These are phyloP conservation scores for Ctenopoma multispine DNA, from an alignment of 2,797 vertebrate genomes.

Conservation along the genomic window DNA sequence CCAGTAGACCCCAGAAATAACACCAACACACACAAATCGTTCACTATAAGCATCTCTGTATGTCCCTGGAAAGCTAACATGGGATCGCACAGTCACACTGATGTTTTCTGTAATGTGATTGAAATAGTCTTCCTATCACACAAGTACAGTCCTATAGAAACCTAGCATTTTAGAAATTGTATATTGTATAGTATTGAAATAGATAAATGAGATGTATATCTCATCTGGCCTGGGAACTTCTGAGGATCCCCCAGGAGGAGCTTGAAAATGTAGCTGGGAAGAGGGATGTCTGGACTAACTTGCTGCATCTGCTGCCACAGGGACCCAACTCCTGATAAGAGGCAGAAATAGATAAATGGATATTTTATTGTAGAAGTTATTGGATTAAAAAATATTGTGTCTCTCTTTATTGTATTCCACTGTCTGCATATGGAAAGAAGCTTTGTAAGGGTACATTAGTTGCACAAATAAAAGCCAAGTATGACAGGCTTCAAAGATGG, in stretches of 20 bases:
- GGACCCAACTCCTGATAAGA: too few relatives aligned
- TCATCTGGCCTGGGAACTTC: too few relatives aligned
- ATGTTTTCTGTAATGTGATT: slow-evolving; percentile 36
- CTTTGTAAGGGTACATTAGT: slow-evolving; percentile 43
- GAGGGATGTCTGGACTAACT: too few relatives aligned
- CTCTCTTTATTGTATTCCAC: slow-evolving; percentile 24
- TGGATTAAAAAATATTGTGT: slow-evolving; percentile 19
- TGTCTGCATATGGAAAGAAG: slow-evolving; percentile 34
- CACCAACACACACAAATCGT: slow-evolving; percentile 9
- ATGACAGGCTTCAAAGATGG: slow-evolving; percentile 49
- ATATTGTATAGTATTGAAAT: not conserved
- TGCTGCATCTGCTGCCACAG: too few relatives aligned
- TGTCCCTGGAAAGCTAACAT: slow-evolving; percentile 8
- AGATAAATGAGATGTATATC: too few relatives aligned
- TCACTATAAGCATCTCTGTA: not conserved
- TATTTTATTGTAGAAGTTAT: slow-evolving; percentile 34
- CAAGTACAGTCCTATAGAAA: slow-evolving; percentile 20
- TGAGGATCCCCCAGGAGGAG: too few relatives aligned
- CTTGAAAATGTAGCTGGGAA: too few relatives aligned
- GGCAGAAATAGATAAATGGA: too few relatives aligned
- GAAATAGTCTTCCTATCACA: slow-evolving; percentile 15
- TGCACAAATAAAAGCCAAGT: slow-evolving; percentile 73
- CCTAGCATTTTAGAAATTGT: slow-evolving; percentile 32
- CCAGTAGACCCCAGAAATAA: slow-evolving; percentile 65
- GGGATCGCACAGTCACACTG: not conserved